Evolutionary conservation across 2,888 invertebrate genomes (phyloP), one percentile per base, ranked within the genome.

Genomic region (Blera fallax): DNA sequence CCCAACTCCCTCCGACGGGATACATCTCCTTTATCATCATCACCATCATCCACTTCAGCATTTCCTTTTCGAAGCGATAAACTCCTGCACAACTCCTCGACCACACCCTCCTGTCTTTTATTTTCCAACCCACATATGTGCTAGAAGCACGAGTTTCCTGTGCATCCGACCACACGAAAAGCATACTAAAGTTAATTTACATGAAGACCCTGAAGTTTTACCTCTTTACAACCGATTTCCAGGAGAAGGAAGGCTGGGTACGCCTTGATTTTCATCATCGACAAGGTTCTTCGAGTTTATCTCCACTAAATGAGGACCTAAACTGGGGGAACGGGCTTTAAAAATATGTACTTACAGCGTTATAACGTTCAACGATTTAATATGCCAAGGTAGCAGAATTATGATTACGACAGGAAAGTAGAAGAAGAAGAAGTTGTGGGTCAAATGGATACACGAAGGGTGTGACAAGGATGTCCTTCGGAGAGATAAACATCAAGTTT

Each of bases 181-280:
- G 6, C 29, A 24, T 18, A 32, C 18, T 50, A n/a, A 52, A 69
- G 43, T 69, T 56, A 69, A 69, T 69, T 69, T 69, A 56, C 54
- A 43, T 56, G 56, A 45, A 56, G n/a, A 32, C n/a, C n/a, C 4
- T 16, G n/a, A 43, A 45, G 54, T 18, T 45, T 43, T 67, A 8
- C 24, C 11, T 24, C 48, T 52, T 67, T 37, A 24, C 34, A 37
- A 60, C n/a, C 21, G 40, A 40, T 60, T 40, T 24, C 34, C 24
- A 14, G 21, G 34, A 48, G 14, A 18, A 34, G n/a, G 34, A n/a
- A n/a, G n/a, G n/a, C n/a, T n/a, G n/a, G 24, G 4, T 18, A 10
- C 11, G 29, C 62, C 29, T 64, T 64, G 43, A 29, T 45, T 64
- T 11, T 10, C 16, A 40, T 10, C 45, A 43, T 45, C 21, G 62